phyloP scores from a whole-genome alignment of 2,113 vertebrate genomes.

The Raja brachyura region DNA sequence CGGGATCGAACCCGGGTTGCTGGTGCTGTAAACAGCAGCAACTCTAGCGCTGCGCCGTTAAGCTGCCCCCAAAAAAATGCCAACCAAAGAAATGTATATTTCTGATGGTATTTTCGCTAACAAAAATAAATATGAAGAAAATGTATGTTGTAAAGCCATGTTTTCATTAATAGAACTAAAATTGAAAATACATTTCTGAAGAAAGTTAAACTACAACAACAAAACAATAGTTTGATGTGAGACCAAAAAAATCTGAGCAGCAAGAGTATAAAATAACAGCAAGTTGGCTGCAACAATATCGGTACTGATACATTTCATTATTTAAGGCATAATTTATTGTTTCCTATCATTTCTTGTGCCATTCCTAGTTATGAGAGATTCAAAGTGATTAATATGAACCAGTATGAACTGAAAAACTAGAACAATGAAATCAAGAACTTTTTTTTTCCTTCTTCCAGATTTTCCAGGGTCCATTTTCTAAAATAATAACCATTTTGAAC shows the following conservation, averaged over 20 bases:
- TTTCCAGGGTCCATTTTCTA: too few species aligned
- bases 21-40: too few species aligned
- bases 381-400: not conserved
- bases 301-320: not conserved
- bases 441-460: too few species aligned
- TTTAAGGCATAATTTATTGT: not conserved
- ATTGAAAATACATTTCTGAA: not conserved
- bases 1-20: too few species aligned
- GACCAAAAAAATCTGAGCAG: not conserved
- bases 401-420: too few species aligned
- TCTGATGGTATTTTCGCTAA: not conserved
- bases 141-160: not conserved
- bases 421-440: too few species aligned
- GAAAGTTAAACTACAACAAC: not conserved
- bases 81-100: not conserved
- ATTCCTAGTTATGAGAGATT: not conserved
- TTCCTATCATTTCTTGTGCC: not conserved
- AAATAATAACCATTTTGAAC: too few species aligned
- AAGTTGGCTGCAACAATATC: not conserved
- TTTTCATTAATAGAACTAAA: not conserved
- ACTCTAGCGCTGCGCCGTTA: too few species aligned
- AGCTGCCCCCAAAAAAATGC: too few species aligned
- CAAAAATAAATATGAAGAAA: not conserved
- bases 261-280: not conserved
- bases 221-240: not conserved